A percentile compares a stretch with the other conserved stretches of the same genome.
Conservation (phyloP, 2,888 invertebrate genomes). For the Sturmia bella region DNA sequence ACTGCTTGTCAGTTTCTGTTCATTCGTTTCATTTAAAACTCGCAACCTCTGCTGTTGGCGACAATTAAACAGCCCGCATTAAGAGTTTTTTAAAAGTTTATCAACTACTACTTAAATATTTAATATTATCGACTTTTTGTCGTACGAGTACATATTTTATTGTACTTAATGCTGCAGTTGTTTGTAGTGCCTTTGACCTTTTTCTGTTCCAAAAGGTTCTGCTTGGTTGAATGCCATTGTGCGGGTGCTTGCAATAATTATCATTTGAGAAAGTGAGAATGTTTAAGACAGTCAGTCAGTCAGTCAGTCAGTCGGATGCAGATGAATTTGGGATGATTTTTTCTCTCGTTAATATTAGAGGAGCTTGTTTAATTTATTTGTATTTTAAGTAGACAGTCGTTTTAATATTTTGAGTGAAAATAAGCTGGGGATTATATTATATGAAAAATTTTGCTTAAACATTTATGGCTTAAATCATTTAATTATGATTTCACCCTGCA, state of each 20-base stretch:
- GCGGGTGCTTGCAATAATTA: conserved; percentile 41
- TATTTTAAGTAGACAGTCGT: background rate
- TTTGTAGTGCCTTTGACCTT: conserved; percentile 32
- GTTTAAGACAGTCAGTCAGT: background rate
- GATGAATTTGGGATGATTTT: conserved; percentile 30
- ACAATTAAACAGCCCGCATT: conserved; percentile 63
- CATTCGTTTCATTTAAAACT: background rate
- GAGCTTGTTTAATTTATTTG: background rate
- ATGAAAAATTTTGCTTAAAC: background rate
- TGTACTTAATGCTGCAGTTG: background rate
- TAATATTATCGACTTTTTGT: conserved; percentile 28
- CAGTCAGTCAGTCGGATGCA: conserved; percentile 4
- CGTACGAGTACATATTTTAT: conserved; percentile 2
- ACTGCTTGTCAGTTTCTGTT: background rate
- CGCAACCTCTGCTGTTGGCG: conserved; percentile 52
- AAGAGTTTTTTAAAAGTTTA: conserved; percentile 36
- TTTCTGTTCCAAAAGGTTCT: conserved; percentile 34
- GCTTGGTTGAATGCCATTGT: conserved; percentile 37
- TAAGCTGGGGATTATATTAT: conserved; percentile 2
- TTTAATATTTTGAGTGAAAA: background rate
- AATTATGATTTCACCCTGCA: no score
- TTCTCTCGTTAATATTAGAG: background rate
- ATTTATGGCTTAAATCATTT: no score
- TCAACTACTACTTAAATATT: conserved; percentile 48
- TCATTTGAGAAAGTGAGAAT: conserved; percentile 13